Base-by-base conservation (phyloP, 53 echinoderm and acorn worm species). In the Henricia sp. region DNA sequence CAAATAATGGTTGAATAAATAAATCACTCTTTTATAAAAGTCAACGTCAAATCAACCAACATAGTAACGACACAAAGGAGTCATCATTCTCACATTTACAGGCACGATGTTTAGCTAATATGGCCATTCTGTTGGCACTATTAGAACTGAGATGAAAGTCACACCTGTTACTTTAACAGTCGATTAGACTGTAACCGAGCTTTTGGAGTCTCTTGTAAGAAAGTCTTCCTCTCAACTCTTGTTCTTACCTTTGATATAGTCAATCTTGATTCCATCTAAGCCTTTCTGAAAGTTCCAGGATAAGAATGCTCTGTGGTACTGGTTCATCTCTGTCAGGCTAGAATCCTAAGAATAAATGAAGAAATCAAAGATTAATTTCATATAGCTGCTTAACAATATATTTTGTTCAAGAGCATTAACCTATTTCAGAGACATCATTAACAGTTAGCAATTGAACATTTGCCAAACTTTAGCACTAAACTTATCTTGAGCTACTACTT, bases 281-380 rank as follows among this genome's bases (percentile, higher is more conserved):
- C 91, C 99, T 60, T 95, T 94, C 89, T 99, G 99, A 57, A 99
- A 99, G 25, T 90, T 90, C 99, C 99, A 99, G 6, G 94, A 87
- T 12, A 99, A 76, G 59, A 99, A 91, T 1, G 99, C 92, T 65
- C 83, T 86, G 60, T 99, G 99, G 54, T 99, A 99, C 74, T 90
- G 84, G 75, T 99, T 99, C 95, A 99, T 99, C 37, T 74, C 78
- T 13, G 24, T 68, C 10, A 72, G 37, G 11, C 23, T 19, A 3
- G 68, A 40, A 37, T 39, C 30, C 66, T 86, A 27, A 67, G n/a
- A 23, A 39, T 23, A 69, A 30, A 54, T 4, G 26, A 73, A 16
- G n/a, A n/a, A n/a, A n/a, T n/a, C n/a, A n/a, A n/a, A n/a, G n/a
- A n/a, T n/a, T n/a, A n/a, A n/a, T n/a, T n/a, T n/a, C n/a, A n/a